Base-by-base conservation (phyloP, 1,140 invertebrate genomes). In the Episyrphus balteatus region DNA sequence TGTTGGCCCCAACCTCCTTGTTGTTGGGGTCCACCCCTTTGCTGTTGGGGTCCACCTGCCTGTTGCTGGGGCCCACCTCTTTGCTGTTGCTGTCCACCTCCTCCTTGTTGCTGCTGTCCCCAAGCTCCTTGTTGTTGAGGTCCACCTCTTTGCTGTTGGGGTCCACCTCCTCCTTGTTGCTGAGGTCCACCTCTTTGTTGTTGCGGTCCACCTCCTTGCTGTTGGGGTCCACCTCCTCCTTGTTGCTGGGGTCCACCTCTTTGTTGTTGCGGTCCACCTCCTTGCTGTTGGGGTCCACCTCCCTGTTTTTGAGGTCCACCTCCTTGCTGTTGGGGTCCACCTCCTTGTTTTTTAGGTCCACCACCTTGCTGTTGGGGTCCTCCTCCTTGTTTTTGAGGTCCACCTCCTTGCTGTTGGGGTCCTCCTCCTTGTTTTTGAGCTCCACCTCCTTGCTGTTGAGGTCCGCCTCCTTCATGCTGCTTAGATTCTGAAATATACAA, bases 61-160 rank as follows among this genome's bases (percentile, higher is more conserved):
- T 7, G 19, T 36, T 44, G 3, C 41, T 50, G 49, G 10, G 46
- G 30, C 11, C 47, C 26, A n/a, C n/a, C n/a, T 13, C 30, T 14
- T 32, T 19, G 40, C n/a, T 32, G 50, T 19, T 48, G 51, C 41
- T 51, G 55, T 41, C 30, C 45, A 7, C 18, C 10, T 46, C 47
- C 37, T 48, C 51, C 47, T 18, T 44, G 47, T 32, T 46, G 30
- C 19, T 39, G 42, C 15, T 42, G 45, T 32, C 33, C n/a, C 34
- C 26, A 46, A 34, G 11, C 2, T 19, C 44, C 34, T 39, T 49
- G 49, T 41, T 47, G 48, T 36, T 33, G 50, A 6, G 15, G 41
- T 14, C 26, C 1, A 38, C 39, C 41, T 7, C 31, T 32, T 42
- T 50, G 54, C 14, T 14, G 31, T 33, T 36, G 44, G 11, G 40